These are phyloP conservation scores for Drosophila bipectinata DNA, from an alignment of 1,140 invertebrate genomes.

Conservation along the genomic window DNA sequence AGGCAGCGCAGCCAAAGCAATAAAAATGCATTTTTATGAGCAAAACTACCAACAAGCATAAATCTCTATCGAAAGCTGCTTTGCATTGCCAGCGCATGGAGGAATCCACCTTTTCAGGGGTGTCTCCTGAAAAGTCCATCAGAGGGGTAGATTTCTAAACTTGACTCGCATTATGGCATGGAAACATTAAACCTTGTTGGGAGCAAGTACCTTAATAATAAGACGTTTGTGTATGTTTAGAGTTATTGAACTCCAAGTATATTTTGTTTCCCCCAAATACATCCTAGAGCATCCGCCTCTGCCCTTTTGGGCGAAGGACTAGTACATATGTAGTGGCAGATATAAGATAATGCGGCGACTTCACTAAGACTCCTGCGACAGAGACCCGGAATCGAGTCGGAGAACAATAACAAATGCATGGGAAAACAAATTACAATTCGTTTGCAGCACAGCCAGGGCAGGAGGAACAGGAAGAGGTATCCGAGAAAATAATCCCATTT, in stretches of 20 bases:
- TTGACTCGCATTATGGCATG: no score
- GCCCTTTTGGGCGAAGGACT: constrained; percentile 8
- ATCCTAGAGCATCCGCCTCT: not conserved
- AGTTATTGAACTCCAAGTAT: not conserved
- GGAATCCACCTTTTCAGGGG: constrained; percentile 13
- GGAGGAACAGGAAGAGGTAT: constrained; percentile 10
- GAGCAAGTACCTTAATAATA: no score
- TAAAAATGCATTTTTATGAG: constrained; percentile 83
- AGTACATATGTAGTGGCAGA: constrained; percentile 53
- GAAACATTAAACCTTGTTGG: no score
- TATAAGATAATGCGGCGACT: constrained; percentile 79
- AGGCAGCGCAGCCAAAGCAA: constrained; percentile 68
- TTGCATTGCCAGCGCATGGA: constrained; percentile 65
- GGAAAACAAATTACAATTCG: constrained; percentile 82
- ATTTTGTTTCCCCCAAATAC: not conserved
- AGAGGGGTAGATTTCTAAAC: not conserved
- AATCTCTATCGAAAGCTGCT: constrained; percentile 82
- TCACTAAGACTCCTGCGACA: constrained; percentile 69
- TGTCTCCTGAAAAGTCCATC: not conserved
- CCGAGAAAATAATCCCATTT: constrained; percentile 78
- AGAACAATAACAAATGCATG: constrained; percentile 82
- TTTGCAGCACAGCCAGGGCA: constrained; percentile 33
- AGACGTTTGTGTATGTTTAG: no score
- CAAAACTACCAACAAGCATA: constrained; percentile 82
- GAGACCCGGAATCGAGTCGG: constrained; percentile 25